Evolutionary conservation across 2,113 vertebrate species (phyloP).

Genomic region (Callocephalon fimbriatum): DNA sequence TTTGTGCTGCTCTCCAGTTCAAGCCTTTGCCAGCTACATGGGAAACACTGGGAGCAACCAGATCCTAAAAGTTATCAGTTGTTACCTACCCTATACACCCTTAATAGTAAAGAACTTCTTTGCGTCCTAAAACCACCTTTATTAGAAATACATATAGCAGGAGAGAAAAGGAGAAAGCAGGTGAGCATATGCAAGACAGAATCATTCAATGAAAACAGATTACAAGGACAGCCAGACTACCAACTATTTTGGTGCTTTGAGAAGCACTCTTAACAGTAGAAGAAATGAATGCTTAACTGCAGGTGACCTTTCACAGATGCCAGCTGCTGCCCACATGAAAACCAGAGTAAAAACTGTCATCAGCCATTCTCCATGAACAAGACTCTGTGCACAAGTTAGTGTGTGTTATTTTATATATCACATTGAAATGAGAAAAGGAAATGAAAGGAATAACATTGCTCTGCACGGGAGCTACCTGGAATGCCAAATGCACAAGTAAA

Average conservation of each 20-base stretch:
- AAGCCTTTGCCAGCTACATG: not conserved
- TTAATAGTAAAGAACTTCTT: not conserved
- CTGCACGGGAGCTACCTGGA: not conserved
- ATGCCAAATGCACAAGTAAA: not conserved
- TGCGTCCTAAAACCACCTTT: not conserved
- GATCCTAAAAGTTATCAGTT: not conserved
- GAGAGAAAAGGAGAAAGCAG: not conserved
- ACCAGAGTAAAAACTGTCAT: not conserved
- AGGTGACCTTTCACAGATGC: not conserved
- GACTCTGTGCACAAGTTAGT: not conserved
- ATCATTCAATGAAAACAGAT: not conserved
- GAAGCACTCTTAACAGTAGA: not conserved
- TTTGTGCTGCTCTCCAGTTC: not conserved
- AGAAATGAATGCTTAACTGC: not conserved
- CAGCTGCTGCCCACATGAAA: not conserved
- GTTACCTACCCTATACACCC: not conserved
- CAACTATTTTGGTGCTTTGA: not conserved
- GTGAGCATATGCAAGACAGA: not conserved
- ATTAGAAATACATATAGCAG: not conserved
- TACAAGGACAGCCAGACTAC: not conserved
- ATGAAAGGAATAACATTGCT: not conserved
- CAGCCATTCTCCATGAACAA: not conserved
- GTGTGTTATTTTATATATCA: not conserved
- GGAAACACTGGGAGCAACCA: accelerated
- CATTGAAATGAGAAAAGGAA: not conserved